A percentile compares a stretch with the other conserved stretches of the same genome.
These are phyloP conservation scores for Nomada lathburiana DNA, from an alignment of 2,888 invertebrate species.

Conservation along the genomic window DNA sequence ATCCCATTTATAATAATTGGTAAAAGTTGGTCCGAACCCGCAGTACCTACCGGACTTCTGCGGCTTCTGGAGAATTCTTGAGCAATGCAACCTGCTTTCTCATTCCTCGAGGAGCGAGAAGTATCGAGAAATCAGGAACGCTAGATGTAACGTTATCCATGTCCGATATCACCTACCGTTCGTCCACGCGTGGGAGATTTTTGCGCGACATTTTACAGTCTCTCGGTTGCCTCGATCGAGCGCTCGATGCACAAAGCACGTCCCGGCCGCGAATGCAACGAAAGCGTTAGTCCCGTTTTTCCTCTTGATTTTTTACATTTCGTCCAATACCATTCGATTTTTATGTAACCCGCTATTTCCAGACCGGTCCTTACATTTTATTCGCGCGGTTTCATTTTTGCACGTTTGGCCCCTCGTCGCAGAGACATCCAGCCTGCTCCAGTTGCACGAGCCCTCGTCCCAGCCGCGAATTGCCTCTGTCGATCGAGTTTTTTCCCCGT, in stretches of 20 bases:
- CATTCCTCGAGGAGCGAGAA: no score
- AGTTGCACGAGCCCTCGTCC: background rate
- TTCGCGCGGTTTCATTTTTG: constrained; percentile 20
- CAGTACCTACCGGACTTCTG: no score
- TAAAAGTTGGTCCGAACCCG: no score
- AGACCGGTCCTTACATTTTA: constrained; percentile 17
- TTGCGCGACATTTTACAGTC: no score
- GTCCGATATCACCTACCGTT: no score
- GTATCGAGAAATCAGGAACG: no score
- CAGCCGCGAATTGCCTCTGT: constrained; percentile 12
- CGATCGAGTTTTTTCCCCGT: constrained; percentile 26
- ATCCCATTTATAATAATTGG: no score
- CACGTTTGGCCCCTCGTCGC: background rate
- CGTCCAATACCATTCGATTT: constrained; percentile 1
- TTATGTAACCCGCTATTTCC: background rate
- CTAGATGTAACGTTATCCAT: no score
- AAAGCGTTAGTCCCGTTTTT: constrained; percentile 10
- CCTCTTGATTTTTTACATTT: constrained; percentile 19
- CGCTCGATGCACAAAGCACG: background rate
- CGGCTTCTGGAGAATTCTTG: no score
- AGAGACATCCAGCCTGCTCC: background rate
- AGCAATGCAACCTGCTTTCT: no score
- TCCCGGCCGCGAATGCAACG: background rate
- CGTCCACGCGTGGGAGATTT: no score
- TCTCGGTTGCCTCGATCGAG: background rate